These are phyloP conservation scores for Rhinoderma darwinii DNA, from an alignment of 2,113 vertebrate genomes.

Conservation along the genomic window DNA sequence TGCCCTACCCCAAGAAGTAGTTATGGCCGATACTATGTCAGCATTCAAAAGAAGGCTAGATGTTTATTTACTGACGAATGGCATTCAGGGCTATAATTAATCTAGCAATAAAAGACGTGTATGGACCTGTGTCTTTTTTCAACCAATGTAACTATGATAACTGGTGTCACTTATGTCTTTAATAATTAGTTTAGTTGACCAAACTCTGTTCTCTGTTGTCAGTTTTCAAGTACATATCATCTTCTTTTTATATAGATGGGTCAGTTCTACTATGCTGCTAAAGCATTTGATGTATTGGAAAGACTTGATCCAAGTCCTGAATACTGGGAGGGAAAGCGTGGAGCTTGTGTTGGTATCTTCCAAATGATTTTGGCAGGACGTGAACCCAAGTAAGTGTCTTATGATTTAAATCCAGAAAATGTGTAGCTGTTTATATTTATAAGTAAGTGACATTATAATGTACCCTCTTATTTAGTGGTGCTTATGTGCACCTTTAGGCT, in stretches of 20 bases:
- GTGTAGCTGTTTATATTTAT: too few species aligned
- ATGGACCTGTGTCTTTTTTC: too few species aligned
- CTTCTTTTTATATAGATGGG: constrained; percentile 83
- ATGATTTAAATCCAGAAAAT: background rate
- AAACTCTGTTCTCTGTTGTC: background rate
- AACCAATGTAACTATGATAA: too few species aligned
- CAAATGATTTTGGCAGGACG: constrained; percentile 93
- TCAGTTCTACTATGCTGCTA: constrained; percentile 95
- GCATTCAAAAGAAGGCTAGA: too few species aligned
- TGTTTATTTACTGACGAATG: too few species aligned
- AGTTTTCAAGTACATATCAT: background rate
- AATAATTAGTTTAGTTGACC: background rate
- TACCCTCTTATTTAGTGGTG: too few species aligned
- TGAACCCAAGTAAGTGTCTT: constrained; percentile 86
- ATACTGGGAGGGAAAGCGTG: constrained; percentile 96
- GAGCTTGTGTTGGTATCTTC: constrained; percentile 95
- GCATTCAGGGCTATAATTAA: too few species aligned
- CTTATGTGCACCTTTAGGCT: too few species aligned
- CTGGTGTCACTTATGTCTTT: background rate
- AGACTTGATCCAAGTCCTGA: constrained; percentile 89
- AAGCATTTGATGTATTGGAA: constrained; percentile 94
- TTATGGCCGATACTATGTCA: too few species aligned
- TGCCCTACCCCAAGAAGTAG: too few species aligned
- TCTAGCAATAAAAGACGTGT: too few species aligned
- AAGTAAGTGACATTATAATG: too few species aligned